Conservation (phyloP, 2,113 vertebrate genomes). For the Platysteira castanea region DNA sequence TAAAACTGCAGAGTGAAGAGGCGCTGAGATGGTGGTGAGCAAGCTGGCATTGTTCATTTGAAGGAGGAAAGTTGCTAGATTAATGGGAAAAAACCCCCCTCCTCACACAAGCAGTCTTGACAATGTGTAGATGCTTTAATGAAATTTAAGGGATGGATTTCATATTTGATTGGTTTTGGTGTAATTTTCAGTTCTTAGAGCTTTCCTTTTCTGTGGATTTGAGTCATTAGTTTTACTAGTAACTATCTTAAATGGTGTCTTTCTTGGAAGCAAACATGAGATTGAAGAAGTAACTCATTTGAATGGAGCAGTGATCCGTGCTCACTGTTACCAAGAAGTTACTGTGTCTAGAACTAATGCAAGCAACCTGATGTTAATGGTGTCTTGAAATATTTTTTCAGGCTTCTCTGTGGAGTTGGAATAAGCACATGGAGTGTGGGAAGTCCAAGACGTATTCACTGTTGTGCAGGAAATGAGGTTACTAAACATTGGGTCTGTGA, state of each 20-base stretch:
- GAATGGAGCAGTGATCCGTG: not conserved
- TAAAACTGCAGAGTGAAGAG: not conserved
- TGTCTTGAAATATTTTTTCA: not conserved
- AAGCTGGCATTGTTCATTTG: not conserved
- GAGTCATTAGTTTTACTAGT: not conserved
- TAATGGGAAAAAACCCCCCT: not conserved
- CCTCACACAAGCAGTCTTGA: not conserved
- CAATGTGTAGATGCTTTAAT: not conserved
- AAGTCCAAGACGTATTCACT: not conserved
- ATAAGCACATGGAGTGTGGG: not conserved
- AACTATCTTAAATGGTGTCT: not conserved
- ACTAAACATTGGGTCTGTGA: not conserved
- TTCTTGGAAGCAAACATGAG: not conserved
- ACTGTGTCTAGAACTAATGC: not conserved
- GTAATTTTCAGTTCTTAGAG: not conserved
- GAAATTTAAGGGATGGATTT: not conserved
- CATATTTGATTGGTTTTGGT: not conserved
- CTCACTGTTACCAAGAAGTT: not conserved
- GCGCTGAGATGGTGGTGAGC: not conserved
- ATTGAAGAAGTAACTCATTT: not conserved
- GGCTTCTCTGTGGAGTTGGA: not conserved
- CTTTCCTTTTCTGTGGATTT: not conserved
- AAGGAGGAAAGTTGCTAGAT: not conserved
- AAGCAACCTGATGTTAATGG: not conserved
- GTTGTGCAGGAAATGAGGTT: not conserved